Percentiles rank a stretch among this genome's conserved stretches.
These are phyloP conservation scores for Leptoteleia sp. DNA, from an alignment of 1,140 invertebrate species.

Conservation along the genomic window DNA sequence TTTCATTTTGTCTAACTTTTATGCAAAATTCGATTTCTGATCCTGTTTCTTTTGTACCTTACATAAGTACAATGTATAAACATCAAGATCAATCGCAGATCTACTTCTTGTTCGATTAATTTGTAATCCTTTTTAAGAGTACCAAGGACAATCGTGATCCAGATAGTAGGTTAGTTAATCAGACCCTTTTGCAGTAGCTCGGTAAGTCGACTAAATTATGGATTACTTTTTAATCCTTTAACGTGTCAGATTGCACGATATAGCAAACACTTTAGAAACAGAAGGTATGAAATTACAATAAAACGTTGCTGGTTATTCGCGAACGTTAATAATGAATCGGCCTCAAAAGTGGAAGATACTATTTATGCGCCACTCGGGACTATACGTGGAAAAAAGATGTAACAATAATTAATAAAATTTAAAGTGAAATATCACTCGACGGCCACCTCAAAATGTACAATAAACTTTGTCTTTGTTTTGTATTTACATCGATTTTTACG, in stretches of 20 bases:
- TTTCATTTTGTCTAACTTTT: too few species aligned
- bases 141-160: constrained; percentile 27
- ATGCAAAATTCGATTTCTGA: too few species aligned
- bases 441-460: too few species aligned
- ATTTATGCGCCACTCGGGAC: too few species aligned
- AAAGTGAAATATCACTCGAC: too few species aligned
- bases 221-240: constrained; percentile 18
- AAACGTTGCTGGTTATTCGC: neutral
- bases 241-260: constrained; percentile 5
- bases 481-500: too few species aligned
- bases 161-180: constrained; percentile 24
- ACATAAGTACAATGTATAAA: neutral
- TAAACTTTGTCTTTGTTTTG: too few species aligned
- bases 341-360: too few species aligned
- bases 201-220: constrained; percentile 30
- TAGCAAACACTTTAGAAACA: neutral
- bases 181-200: constrained; percentile 8
- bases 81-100: neutral
- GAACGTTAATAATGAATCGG: too few species aligned
- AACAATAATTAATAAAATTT: too few species aligned
- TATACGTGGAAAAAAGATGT: too few species aligned
- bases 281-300: neutral
- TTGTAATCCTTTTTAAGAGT: constrained; percentile 7
- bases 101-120: neutral
- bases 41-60: neutral